Conservation (phyloP, 2,797 vertebrate genomes). For the Tolypeutes matacus region DNA sequence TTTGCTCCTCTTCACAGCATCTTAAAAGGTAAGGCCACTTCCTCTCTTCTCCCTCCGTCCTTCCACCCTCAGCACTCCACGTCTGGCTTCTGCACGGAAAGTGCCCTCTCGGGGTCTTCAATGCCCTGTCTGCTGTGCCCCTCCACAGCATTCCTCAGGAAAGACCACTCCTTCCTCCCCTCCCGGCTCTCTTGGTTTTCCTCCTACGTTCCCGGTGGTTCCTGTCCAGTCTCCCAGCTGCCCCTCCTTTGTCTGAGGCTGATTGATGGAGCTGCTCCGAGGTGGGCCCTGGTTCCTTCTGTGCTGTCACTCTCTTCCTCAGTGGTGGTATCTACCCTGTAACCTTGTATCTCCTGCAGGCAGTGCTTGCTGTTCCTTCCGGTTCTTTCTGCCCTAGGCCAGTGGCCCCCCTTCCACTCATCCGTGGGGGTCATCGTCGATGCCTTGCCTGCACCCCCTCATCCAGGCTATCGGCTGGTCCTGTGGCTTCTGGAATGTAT, state of each 20-base stretch:
- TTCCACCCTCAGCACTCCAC: neutral
- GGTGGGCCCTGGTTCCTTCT: neutral
- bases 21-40: neutral
- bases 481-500: neutral
- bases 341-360: accelerated
- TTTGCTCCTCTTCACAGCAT: neutral
- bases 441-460: too few relatives aligned
- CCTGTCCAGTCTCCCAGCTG: too few relatives aligned
- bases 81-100: neutral
- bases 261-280: neutral
- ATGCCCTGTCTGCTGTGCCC: neutral
- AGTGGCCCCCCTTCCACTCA: neutral
- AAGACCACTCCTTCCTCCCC: neutral
- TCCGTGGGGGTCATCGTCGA: neutral
- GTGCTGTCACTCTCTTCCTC: neutral
- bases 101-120: neutral
- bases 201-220: neutral
- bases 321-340: neutral
- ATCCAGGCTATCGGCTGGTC: neutral
- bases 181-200: neutral
- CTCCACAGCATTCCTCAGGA: neutral
- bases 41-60: neutral
- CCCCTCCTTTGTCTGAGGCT: neutral
- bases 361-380: neutral
- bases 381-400: neutral